These are phyloP conservation scores for Coenonympha glycerion DNA, from an alignment of 2,888 invertebrate genomes.

Conservation along the genomic window DNA sequence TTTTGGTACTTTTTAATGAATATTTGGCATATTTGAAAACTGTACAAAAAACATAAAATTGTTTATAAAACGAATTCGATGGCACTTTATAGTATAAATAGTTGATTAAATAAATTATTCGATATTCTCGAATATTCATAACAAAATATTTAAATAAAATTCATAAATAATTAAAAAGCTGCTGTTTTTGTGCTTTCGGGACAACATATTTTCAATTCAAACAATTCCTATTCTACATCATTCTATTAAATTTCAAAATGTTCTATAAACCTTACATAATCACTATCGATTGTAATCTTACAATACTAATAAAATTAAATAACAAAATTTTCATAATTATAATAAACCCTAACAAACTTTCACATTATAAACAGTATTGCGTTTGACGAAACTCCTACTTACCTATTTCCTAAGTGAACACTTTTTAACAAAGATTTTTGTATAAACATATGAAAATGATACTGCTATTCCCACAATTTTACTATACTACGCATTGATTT, in stretches of 20 bases:
- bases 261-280: not conserved
- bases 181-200: slow-evolving; percentile 1
- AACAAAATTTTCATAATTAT: not conserved
- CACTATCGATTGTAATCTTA: not conserved
- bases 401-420: no score
- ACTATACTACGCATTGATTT: no score
- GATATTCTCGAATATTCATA: not conserved
- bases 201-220: not conserved
- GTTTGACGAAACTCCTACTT: not conserved
- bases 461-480: no score
- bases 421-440: no score
- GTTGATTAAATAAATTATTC: not conserved
- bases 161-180: not conserved
- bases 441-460: no score
- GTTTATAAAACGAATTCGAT: not conserved
- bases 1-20: not conserved
- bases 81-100: not conserved
- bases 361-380: not conserved
- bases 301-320: not conserved
- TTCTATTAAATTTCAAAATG: not conserved
- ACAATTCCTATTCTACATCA: not conserved
- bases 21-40: not conserved
- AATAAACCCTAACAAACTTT: not conserved
- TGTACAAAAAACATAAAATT: not conserved
- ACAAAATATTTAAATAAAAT: not conserved